Evolutionary conservation across 2,888 invertebrate species (phyloP).

Genomic region (Nemurella pictetii): DNA sequence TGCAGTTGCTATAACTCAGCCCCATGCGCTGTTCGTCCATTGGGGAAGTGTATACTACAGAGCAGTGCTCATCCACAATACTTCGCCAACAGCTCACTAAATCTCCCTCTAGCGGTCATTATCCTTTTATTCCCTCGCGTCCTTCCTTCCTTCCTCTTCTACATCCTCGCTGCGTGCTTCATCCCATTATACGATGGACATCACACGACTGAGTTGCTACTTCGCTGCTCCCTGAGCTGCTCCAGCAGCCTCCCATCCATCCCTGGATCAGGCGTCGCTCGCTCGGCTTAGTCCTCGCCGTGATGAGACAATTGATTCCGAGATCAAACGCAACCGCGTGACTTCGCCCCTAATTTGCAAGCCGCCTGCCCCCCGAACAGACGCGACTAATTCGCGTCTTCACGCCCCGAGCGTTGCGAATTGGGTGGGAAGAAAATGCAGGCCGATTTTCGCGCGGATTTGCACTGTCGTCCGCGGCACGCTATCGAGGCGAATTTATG

Average conservation of each 20-base stretch:
- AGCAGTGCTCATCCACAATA: background rate
- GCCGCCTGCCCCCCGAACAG: background rate
- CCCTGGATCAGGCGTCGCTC: background rate
- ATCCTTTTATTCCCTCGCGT: constrained; percentile 28
- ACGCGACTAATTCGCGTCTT: background rate
- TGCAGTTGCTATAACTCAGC: background rate
- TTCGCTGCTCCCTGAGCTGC: background rate
- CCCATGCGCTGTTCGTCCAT: background rate
- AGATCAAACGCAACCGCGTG: background rate
- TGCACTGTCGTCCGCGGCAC: background rate
- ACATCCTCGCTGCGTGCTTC: background rate
- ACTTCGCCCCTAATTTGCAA: background rate
- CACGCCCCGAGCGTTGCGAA: background rate
- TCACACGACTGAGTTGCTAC: background rate
- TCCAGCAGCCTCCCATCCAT: background rate
- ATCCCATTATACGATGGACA: constrained; percentile 16
- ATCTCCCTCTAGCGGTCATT: constrained; percentile 27
- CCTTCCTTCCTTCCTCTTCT: constrained; percentile 21
- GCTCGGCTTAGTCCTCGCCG: background rate
- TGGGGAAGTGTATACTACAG: background rate
- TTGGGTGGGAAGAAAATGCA: background rate
- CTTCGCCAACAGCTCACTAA: constrained; percentile 3
- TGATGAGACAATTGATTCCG: constrained; percentile 7
- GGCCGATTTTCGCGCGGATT: background rate
- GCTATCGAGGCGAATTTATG: background rate